Base-by-base conservation (phyloP, 1,140 invertebrate genomes). In the Stegodyphus mimosarum region DNA sequence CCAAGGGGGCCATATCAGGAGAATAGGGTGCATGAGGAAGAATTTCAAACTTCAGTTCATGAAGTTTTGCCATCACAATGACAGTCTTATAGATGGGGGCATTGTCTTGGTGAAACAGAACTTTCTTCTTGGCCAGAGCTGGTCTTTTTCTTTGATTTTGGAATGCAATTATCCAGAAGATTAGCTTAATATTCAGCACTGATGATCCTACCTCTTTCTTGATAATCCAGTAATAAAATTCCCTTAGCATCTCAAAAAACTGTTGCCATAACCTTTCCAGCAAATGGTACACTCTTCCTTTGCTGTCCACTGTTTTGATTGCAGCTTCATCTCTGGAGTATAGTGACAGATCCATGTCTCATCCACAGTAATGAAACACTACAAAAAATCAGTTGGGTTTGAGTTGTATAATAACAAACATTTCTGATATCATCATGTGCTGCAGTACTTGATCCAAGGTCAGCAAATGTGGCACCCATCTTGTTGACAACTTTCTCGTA, bases 271-370 rank as follows among this genome's bases (percentile, higher is more conserved):
- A 89, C 89, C 87, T 90, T 90, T 33, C 88, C 89, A 69, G 88
- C 87, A 15, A 85, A 89, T 86, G 87, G 88, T 87, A 89, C 80
- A 88, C 87, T 88, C 88, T 91, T 90, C 79, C 87, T 5, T 74
- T 67, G 10, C 18, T 86, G 50, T 86, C 89, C 88, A 90, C 88
- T 90, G 88, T 88, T 88, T 89, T 53, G 88, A 90, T 76, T 89
- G 86, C 87, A 87, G 67, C 84, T 91, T 91, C 9, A 74, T 87
- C 84, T 91, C 89, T 78, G 89, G 90, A 63, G 89, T 90, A 87
- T 89, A 90, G 76, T 89, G 86, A 79, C 91, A 89, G 13, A 90
- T 87, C 90, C 88, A 90, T 60, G 90, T 91, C 89, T 90, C 89
- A 87, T 90, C 89, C 2, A 89, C 83, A 87, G 90, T 90, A 10